These are phyloP conservation scores for Caenorhabditis inopinata DNA, from an alignment of 1,140 invertebrate genomes.

Conservation along the genomic window DNA sequence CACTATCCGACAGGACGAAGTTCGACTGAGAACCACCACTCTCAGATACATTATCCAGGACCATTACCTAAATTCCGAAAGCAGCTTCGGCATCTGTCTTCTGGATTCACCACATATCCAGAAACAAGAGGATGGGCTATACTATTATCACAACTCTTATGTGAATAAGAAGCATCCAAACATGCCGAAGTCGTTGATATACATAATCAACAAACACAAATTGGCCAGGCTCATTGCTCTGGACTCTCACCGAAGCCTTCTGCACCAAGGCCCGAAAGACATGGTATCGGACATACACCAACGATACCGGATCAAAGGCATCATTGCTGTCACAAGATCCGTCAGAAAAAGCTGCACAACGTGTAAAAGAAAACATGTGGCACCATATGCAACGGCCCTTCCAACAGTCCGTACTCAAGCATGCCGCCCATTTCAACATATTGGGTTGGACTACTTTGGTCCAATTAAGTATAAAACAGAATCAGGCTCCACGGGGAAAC, in stretches of 20 bases:
- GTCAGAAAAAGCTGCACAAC: neutral
- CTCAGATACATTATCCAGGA: too few species aligned
- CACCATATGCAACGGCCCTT: neutral
- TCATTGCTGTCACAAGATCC: neutral
- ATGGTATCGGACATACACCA: neutral
- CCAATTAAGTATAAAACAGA: neutral
- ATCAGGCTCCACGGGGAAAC: neutral
- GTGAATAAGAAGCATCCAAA: neutral
- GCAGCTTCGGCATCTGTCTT: too few species aligned
- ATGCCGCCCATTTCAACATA: neutral
- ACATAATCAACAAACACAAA: too few species aligned
- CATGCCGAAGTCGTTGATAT: neutral
- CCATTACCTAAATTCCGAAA: too few species aligned
- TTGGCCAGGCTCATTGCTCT: too few species aligned
- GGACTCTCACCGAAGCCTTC: too few species aligned
- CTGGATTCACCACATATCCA: too few species aligned
- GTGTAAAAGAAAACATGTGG: neutral
- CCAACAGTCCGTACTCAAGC: neutral
- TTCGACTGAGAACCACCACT: too few species aligned
- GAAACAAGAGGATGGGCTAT: too few species aligned
- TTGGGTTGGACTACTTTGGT: constrained; percentile 36
- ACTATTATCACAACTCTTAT: neutral
- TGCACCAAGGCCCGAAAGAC: too few species aligned
- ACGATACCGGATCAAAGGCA: neutral
- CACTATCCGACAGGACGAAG: too few species aligned